These are phyloP conservation scores for Dolomedes plantarius DNA, from an alignment of 2,888 invertebrate genomes.

Conservation along the genomic window DNA sequence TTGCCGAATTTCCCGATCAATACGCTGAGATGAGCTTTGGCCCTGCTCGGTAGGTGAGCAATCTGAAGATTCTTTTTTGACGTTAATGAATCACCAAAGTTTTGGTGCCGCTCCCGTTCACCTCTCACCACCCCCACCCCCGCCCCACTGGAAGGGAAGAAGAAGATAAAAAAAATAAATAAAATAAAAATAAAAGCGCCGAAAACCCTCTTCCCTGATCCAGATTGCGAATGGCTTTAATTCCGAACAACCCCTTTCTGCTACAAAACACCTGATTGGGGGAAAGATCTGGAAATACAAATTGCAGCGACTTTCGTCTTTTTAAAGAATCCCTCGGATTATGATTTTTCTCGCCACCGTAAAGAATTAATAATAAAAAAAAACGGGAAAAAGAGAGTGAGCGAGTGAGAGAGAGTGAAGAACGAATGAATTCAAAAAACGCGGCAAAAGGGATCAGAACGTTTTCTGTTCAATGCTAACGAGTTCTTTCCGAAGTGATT, in stretches of 20 bases:
- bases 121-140: neutral
- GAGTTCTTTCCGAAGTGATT: conserved; percentile 48
- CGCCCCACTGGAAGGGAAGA: neutral
- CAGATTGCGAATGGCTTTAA: conserved; percentile 62
- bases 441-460: conserved; percentile 33
- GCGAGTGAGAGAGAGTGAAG: too few relatives aligned
- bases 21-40: conserved; percentile 60
- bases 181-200: neutral
- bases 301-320: conserved; percentile 41
- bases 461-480: conserved; percentile 53
- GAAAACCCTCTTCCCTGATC: neutral
- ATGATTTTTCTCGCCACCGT: conserved; percentile 24
- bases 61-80: conserved; percentile 56
- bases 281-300: conserved; percentile 58
- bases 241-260: conserved; percentile 39
- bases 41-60: conserved; percentile 47
- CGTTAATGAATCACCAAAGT: conserved; percentile 68
- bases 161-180: neutral
- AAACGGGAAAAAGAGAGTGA: neutral
- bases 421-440: conserved; percentile 22
- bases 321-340: conserved; percentile 43
- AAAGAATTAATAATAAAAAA: conserved; percentile 8
- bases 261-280: conserved; percentile 56
- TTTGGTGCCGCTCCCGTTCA: neutral
- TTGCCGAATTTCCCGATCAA: conserved; percentile 67